Conservation (phyloP, 2,113 vertebrate species). For the Poecilia latipinna region DNA sequence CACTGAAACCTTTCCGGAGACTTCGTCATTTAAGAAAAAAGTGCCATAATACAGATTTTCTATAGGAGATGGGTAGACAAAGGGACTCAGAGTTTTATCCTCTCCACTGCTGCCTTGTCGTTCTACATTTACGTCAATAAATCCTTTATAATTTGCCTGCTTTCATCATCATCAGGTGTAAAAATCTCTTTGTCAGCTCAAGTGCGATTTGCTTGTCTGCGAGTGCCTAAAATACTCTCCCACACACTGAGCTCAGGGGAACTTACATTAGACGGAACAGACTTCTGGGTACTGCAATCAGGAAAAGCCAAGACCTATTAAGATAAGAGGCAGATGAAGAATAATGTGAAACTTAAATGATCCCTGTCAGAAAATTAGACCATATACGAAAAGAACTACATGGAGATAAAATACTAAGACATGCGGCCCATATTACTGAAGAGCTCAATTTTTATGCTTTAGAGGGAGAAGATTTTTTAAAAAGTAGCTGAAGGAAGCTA, state of each 20-base stretch:
- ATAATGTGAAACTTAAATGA: conserved; percentile 63
- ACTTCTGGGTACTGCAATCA: conserved; percentile 53
- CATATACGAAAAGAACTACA: conserved; percentile 41
- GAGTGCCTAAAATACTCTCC: conserved; percentile 10
- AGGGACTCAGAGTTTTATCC: conserved; percentile 11
- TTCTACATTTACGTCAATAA: conserved; percentile 36
- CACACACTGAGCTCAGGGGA: conserved; percentile 28
- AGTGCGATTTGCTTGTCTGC: conserved; percentile 22
- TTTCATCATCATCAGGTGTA: conserved; percentile 66
- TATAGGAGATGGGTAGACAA: too few relatives aligned
- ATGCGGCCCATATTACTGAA: background rate
- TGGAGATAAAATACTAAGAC: conserved; percentile 33
- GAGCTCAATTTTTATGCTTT: too few relatives aligned
- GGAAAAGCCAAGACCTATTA: conserved; percentile 51
- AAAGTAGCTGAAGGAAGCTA: too few relatives aligned
- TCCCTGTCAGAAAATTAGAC: conserved; percentile 55
- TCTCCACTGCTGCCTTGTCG: conserved; percentile 27
- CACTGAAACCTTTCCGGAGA: too few relatives aligned
- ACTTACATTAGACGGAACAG: conserved; percentile 12
- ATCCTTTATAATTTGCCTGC: conserved; percentile 31
- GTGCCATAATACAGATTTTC: too few relatives aligned
- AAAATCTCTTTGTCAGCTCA: conserved; percentile 47
- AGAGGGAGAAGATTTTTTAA: too few relatives aligned
- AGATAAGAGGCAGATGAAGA: conserved; percentile 62
- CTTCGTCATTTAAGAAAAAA: too few relatives aligned